These are phyloP conservation scores for Plebejus argus DNA, from an alignment of 2,888 invertebrate species.

Conservation along the genomic window DNA sequence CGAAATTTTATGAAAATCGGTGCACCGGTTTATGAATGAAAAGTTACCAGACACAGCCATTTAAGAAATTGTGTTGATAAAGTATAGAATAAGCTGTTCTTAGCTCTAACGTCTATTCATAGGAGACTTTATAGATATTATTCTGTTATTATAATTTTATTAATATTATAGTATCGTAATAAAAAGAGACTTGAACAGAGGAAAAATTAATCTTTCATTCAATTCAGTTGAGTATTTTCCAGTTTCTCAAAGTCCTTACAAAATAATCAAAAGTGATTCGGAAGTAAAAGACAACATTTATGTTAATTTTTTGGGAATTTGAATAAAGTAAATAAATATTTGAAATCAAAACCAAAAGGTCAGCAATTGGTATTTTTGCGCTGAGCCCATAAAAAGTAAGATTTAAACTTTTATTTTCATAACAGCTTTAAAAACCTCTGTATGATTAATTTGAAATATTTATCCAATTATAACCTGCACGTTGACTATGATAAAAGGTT, in stretches of 20 bases:
- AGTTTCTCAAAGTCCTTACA: background rate
- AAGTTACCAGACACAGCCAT: too few relatives aligned
- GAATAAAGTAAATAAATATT: slow-evolving; percentile 16
- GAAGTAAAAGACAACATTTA: slow-evolving; percentile 3
- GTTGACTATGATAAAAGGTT: background rate
- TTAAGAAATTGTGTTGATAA: too few relatives aligned
- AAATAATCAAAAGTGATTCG: too few relatives aligned
- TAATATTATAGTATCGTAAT: too few relatives aligned
- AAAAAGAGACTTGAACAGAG: background rate
- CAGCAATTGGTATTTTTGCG: slow-evolving; percentile 11
- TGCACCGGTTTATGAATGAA: too few relatives aligned
- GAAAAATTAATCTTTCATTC: background rate
- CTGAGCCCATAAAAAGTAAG: background rate
- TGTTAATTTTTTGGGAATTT: background rate
- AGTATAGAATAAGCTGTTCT: too few relatives aligned
- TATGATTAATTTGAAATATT: background rate
- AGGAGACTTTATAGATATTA: too few relatives aligned
- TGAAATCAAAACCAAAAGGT: background rate
- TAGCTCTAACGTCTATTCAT: too few relatives aligned
- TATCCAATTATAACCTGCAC: background rate
- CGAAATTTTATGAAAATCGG: too few relatives aligned
- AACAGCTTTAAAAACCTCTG: background rate
- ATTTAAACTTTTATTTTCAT: background rate
- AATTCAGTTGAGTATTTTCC: background rate
- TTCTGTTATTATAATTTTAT: too few relatives aligned